Evolutionary conservation across 2,888 invertebrate genomes (phyloP).

Genomic region (Eulithis testata): DNA sequence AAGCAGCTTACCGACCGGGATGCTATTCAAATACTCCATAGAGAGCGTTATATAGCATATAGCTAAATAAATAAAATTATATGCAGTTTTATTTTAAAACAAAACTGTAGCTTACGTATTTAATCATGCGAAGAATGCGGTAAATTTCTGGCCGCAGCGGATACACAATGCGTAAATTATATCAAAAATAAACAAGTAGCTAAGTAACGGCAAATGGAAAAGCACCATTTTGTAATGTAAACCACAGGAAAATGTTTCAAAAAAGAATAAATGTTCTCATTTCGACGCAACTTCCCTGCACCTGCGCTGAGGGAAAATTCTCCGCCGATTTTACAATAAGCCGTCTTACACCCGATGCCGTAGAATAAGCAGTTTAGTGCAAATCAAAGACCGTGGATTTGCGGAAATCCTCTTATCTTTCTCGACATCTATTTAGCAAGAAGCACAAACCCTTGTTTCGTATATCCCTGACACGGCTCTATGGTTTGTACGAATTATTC

Average conservation of each 20-base stretch:
- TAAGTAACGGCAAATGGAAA: constrained; percentile 11
- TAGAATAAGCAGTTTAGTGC: constrained; percentile 60
- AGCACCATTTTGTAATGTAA: constrained; percentile 35
- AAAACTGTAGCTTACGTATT: too few species aligned
- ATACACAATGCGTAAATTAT: background rate
- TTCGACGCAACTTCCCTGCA: constrained; percentile 54
- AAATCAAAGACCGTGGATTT: constrained; percentile 53
- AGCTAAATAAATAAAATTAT: too few species aligned
- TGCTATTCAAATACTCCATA: constrained; percentile 1
- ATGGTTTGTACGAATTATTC: background rate
- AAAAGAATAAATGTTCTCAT: constrained; percentile 63
- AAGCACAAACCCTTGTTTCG: constrained; percentile 4
- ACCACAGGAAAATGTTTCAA: constrained; percentile 46
- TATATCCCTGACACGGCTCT: background rate
- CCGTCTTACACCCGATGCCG: constrained; percentile 60
- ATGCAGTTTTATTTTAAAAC: too few species aligned
- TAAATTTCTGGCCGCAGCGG: background rate
- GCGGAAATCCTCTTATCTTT: constrained; percentile 47
- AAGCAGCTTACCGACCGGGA: constrained; percentile 1
- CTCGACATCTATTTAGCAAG: constrained; percentile 14
- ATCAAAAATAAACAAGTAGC: background rate
- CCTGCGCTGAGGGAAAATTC: constrained; percentile 59
- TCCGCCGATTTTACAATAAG: constrained; percentile 65
- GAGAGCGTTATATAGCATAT: background rate
- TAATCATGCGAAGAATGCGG: background rate